These are phyloP conservation scores for Ectropis grisescens DNA, from an alignment of 1,140 invertebrate species.

Conservation along the genomic window DNA sequence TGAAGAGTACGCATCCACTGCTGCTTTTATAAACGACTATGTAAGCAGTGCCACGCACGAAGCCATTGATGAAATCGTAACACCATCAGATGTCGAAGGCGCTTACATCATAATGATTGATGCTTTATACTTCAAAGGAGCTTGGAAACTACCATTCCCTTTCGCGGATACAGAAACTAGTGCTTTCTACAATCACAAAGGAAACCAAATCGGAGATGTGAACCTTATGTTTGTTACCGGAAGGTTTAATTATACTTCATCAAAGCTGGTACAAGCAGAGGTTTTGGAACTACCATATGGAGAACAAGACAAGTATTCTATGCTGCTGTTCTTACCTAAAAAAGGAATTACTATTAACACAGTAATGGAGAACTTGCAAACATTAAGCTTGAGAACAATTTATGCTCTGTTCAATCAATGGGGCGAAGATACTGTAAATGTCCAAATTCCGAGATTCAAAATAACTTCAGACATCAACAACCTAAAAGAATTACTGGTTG, in stretches of 20 bases:
- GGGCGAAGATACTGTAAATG: conserved; percentile 47
- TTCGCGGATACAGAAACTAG: conserved; percentile 57
- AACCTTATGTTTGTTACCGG: conserved; percentile 53
- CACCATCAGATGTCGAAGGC: conserved; percentile 47
- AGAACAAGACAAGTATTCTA: conserved; percentile 71
- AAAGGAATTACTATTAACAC: conserved; percentile 23
- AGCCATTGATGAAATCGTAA: conserved; percentile 31
- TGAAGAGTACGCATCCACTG: conserved; percentile 13
- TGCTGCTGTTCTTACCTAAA: conserved; percentile 75
- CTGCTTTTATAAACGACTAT: conserved; percentile 31
- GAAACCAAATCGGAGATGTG: conserved; percentile 46
- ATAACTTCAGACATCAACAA: conserved; percentile 72
- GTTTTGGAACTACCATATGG: conserved; percentile 77
- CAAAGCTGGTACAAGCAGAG: conserved; percentile 61
- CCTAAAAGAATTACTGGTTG: conserved; percentile 68
- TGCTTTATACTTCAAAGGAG: conserved; percentile 82
- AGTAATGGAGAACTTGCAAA: conserved; percentile 55
- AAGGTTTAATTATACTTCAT: conserved; percentile 29
- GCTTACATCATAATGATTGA: conserved; percentile 77
- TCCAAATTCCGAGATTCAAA: conserved; percentile 76
- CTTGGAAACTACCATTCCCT: conserved; percentile 76
- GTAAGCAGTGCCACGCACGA: conserved; percentile 31
- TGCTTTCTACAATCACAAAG: conserved; percentile 55
- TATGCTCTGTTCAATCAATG: conserved; percentile 42
- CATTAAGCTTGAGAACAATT: conserved; percentile 61